These are phyloP conservation scores for Paguma larvata DNA, from an alignment of 2,797 vertebrate genomes.

Conservation along the genomic window DNA sequence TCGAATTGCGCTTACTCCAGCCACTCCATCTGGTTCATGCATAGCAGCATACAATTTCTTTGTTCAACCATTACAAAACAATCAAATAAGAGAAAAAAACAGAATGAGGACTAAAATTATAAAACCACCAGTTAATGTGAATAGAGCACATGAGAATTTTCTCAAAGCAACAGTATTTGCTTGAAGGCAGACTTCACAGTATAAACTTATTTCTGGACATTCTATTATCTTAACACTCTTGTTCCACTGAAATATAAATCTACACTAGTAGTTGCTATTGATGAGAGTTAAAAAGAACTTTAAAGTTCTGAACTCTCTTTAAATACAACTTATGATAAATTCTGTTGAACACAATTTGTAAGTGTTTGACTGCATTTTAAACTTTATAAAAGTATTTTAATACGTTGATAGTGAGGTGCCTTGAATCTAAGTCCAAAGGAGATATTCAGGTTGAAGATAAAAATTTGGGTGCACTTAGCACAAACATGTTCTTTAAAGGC, in stretches of 20 bases:
- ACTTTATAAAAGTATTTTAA: conserved; percentile 22
- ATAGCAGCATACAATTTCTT: conserved; percentile 96
- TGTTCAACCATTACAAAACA: conserved; percentile 61
- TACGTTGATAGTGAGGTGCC: not conserved
- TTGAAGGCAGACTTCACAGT: conserved; percentile 24
- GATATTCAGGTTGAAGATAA: conserved; percentile 42
- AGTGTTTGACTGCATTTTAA: conserved; percentile 2
- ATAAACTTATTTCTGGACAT: conserved; percentile 40
- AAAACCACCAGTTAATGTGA: not conserved
- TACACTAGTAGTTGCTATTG: conserved; percentile 30
- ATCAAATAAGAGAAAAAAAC: conserved; percentile 30
- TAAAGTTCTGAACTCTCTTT: conserved; percentile 24
- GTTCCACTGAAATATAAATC: conserved; percentile 23
- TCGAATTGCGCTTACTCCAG: conserved; percentile 96
- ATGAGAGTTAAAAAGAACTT: not conserved
- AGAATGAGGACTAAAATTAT: conserved; percentile 53
- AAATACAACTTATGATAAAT: conserved; percentile 50
- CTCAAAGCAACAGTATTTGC: conserved; percentile 14
- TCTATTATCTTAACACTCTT: not conserved
- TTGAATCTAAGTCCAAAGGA: conserved; percentile 8
- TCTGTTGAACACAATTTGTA: not conserved
- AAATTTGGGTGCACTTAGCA: conserved; percentile 4
- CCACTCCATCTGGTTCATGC: conserved; percentile 98
- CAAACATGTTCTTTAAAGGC: conserved; percentile 4
- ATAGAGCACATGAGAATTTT: not conserved